Evolutionary conservation across 2,888 invertebrate species (phyloP).

Genomic region (Argynnis bischoffii): DNA sequence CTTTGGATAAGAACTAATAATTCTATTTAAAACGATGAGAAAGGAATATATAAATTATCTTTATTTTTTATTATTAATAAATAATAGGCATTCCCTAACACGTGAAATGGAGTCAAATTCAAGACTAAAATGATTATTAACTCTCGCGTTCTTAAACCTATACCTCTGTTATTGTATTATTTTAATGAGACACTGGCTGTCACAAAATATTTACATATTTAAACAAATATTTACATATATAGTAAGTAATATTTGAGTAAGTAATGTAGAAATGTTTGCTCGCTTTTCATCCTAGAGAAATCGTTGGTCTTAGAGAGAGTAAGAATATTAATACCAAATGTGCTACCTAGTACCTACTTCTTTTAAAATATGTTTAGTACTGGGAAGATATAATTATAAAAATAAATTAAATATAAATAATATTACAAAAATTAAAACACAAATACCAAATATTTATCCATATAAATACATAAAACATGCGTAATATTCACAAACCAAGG

Average conservation of each 20-base stretch:
- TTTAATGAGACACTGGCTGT: not conserved
- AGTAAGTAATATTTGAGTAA: conserved; percentile 26
- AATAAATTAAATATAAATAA: too few relatives aligned
- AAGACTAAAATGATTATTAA: not conserved
- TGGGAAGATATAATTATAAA: too few relatives aligned
- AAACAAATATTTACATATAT: conserved; percentile 6
- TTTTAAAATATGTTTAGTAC: too few relatives aligned
- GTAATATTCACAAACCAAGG: too few relatives aligned
- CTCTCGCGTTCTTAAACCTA: not conserved
- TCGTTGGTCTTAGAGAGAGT: conserved; percentile 49
- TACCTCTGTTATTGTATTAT: conserved; percentile 1
- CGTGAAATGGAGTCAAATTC: too few relatives aligned
- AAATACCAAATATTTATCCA: too few relatives aligned
- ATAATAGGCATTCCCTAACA: too few relatives aligned
- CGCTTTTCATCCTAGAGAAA: conserved; percentile 49
- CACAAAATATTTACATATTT: conserved; percentile 10
- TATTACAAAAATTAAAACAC: too few relatives aligned
- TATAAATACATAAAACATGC: too few relatives aligned
- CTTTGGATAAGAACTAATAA: conserved; percentile 63
- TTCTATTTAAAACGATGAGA: conserved; percentile 54
- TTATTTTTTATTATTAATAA: too few relatives aligned
- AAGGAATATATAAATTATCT: not conserved
- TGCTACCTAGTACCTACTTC: not conserved
- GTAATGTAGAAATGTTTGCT: conserved; percentile 36
- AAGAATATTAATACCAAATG: conserved; percentile 43